Conservation (phyloP, 2,888 invertebrate species). For the Notocelia uddmanniana region DNA sequence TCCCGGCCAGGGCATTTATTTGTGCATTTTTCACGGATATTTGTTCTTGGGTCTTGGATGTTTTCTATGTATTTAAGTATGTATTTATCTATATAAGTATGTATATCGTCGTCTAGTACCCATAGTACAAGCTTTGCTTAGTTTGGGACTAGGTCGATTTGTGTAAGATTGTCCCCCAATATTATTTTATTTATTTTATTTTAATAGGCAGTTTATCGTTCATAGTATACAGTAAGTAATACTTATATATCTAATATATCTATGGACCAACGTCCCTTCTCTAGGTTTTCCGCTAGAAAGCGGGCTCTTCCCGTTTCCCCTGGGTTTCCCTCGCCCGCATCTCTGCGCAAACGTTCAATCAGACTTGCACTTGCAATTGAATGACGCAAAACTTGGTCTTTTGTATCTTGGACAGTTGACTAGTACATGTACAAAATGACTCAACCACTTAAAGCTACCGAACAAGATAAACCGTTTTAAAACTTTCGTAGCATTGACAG, state of each 20-base stretch:
- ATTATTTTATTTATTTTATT: too few species aligned
- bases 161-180: too few species aligned
- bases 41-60: too few species aligned
- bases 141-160: too few species aligned
- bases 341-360: slow-evolving; percentile 5
- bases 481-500: background rate
- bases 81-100: too few species aligned
- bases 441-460: background rate
- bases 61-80: too few species aligned
- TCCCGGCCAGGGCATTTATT: too few species aligned
- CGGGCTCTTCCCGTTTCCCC: slow-evolving; percentile 27
- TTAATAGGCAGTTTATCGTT: too few species aligned
- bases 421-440: background rate
- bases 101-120: too few species aligned
- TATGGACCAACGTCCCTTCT: background rate
- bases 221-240: too few species aligned
- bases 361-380: background rate
- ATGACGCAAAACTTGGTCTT: background rate
- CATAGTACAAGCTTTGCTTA: too few species aligned
- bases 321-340: slow-evolving; percentile 35
- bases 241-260: background rate
- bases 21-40: too few species aligned
- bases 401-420: background rate
- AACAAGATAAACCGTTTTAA: slow-evolving; percentile 3
- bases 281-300: slow-evolving; percentile 19